Evolutionary conservation across 2,888 invertebrate species (phyloP).

Genomic region (Cheilosia vernalis): DNA sequence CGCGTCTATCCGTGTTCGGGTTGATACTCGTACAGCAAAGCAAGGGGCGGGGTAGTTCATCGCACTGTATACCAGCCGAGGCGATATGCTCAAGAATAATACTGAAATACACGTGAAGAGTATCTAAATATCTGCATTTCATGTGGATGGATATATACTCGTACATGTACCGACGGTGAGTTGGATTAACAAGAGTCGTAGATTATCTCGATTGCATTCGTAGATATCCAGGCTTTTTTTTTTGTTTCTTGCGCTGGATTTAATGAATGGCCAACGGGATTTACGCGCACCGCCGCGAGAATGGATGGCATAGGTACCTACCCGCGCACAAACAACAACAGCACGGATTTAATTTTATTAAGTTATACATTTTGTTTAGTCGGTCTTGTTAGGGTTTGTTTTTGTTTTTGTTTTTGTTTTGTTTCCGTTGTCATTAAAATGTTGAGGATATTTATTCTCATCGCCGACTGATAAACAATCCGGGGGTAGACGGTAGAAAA

Average conservation of each 20-base stretch:
- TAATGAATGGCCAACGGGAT: constrained; percentile 64
- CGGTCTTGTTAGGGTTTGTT: constrained; percentile 33
- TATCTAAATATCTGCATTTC: constrained; percentile 72
- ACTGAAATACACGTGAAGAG: constrained; percentile 58
- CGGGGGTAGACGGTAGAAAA: too few relatives aligned
- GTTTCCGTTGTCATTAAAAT: constrained; percentile 49
- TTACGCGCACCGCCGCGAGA: constrained; percentile 37
- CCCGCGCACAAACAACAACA: constrained; percentile 18
- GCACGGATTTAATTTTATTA: constrained; percentile 58
- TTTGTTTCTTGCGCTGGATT: constrained; percentile 61
- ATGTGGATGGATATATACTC: constrained; percentile 42
- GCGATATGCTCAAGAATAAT: constrained; percentile 47
- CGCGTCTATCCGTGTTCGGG: constrained; percentile 25
- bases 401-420: background rate
- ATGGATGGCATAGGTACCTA: constrained; percentile 13
- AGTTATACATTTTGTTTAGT: constrained; percentile 58
- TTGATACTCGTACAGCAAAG: background rate
- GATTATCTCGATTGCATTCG: constrained; percentile 72
- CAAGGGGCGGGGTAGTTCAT: constrained; percentile 52
- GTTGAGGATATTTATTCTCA: constrained; percentile 47
- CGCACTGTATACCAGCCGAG: constrained; percentile 27
- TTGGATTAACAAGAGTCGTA: constrained; percentile 65
- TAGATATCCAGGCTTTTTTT: constrained; percentile 48
- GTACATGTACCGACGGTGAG: constrained; percentile 11
- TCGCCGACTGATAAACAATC: constrained; percentile 26